Base-by-base conservation (phyloP, 2,113 vertebrate species). In the Sardina pilchardus region DNA sequence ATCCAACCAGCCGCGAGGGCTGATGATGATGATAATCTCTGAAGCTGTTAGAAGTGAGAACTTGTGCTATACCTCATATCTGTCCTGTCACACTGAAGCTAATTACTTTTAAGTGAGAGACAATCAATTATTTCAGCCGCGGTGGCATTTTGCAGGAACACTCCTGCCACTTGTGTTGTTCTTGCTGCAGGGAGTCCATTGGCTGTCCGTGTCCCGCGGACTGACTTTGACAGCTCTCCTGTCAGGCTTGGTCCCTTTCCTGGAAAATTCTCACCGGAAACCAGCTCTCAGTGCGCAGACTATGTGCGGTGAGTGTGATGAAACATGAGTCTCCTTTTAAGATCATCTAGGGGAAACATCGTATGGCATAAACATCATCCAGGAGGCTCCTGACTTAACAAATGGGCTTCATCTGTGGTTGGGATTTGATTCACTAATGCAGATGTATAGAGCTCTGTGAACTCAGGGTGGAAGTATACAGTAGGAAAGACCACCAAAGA, bases 141-240 rank as follows among this genome's bases (percentile, higher is more conserved):
- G 24, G 43, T 16, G 21, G 26, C 44, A 21, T 81, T 59, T 82
- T 42, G 39, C 21, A 24, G 53, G 19, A 34, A 81, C 19, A 47
- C 34, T 67, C 83, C 14, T 6, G n/a, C 4, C 48, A 8, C 42
- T 67, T 30, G 24, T 59, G 48, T 48, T 56, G 9, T 24, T 48
- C 21, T 45, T 78, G 26, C 10, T 63, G 30, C 24, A 47, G 78
- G 5, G 53, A 7, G 50, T 81, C 86, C 50, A 83, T 47, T 50
- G 56, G 42, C 85, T 45, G 47, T 45, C 71, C 43, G 36, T 43
- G 47, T 24, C 42, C n/a, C 10, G 39, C 44, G 82, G 82, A 30
- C 42, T 39, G 48, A 34, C 47, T 63, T 53, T 84, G 82, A 81
- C 83, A 87, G 75, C 75, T 81, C 34, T 34, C 71, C 71, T 84